A percentile compares a stretch with the other conserved stretches of the same genome.
Evolutionary conservation across 1,140 invertebrate genomes (phyloP).

Genomic region (Euura saliciscinereae): DNA sequence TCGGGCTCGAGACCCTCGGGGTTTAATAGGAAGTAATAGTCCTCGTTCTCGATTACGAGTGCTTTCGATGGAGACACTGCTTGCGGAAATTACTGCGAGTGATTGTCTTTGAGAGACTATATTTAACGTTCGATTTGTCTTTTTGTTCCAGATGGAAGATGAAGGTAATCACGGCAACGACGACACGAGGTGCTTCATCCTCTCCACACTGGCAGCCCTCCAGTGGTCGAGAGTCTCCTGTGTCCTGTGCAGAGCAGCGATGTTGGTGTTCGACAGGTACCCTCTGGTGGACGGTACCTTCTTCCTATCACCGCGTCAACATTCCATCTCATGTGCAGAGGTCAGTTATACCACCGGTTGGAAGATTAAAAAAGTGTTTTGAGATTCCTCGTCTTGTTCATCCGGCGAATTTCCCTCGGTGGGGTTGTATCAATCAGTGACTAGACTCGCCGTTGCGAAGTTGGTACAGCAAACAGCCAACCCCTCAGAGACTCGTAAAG

Average conservation of each 20-base stretch:
- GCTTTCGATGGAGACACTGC: not conserved
- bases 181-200: constrained; percentile 91
- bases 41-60: constrained; percentile 23
- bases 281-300: constrained; percentile 97
- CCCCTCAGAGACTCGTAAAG: constrained; percentile 7
- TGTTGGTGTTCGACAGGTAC: constrained; percentile 95
- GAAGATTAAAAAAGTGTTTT: too few species aligned
- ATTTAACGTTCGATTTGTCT: constrained; percentile 29
- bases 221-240: constrained; percentile 84
- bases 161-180: constrained; percentile 97
- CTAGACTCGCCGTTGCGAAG: not conserved
- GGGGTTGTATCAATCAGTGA: too few species aligned
- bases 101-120: too few species aligned
- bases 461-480: not conserved
- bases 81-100: too few species aligned
- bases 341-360: constrained; percentile 57
- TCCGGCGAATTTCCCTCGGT: not conserved
- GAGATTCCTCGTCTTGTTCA: not conserved
- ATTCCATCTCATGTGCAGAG: constrained; percentile 83
- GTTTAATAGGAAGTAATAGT: not conserved
- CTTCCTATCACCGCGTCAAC: constrained; percentile 91
- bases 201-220: constrained; percentile 86
- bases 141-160: constrained; percentile 89
- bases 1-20: too few species aligned
- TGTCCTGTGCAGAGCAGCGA: constrained; percentile 85